A percentile compares a stretch with the other conserved stretches of the same genome.
Conservation (phyloP, 2,888 invertebrate genomes). For the Volucella inflata region DNA sequence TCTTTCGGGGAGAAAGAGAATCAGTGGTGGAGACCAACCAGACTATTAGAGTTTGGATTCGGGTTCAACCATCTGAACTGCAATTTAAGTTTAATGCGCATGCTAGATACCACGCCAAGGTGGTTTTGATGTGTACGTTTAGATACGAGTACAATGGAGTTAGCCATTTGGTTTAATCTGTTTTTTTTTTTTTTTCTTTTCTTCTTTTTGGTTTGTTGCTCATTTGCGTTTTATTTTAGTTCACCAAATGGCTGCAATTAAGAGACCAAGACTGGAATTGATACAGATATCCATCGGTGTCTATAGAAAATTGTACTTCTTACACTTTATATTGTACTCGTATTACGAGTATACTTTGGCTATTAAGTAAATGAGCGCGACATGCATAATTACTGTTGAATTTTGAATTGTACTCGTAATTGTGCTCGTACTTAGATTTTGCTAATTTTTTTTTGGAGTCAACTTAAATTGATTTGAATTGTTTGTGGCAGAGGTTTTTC, state of each 20-base stretch:
- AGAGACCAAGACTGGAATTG: conserved; percentile 15
- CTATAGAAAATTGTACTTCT: not conserved
- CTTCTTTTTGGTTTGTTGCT: too few species aligned
- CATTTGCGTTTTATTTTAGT: conserved; percentile 30
- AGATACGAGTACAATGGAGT: conserved; percentile 38
- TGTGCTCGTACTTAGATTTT: too few species aligned
- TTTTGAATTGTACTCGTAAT: conserved; percentile 35
- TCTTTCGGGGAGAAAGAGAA: conserved; percentile 27
- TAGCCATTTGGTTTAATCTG: conserved; percentile 19
- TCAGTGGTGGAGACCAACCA: not conserved
- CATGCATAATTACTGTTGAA: conserved; percentile 51
- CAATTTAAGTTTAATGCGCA: conserved; percentile 36
- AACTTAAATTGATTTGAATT: too few species aligned
- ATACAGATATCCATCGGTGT: conserved; percentile 14
- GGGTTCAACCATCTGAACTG: conserved; percentile 65
- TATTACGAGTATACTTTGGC: conserved; percentile 15
- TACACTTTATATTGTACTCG: not conserved
- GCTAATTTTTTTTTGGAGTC: too few species aligned
- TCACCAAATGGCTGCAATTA: conserved; percentile 56
- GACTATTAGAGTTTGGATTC: conserved; percentile 60
- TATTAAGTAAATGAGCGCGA: conserved; percentile 29
- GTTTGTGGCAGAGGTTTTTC: too few species aligned
- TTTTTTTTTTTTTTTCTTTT: conserved; percentile 2
- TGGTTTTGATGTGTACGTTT: conserved; percentile 15
- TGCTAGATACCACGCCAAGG: conserved; percentile 24